A percentile compares a stretch with the other conserved stretches of the same genome.
phyloP scores from a whole-genome alignment of 2,888 invertebrate genomes.

The Orgyia antiqua region DNA sequence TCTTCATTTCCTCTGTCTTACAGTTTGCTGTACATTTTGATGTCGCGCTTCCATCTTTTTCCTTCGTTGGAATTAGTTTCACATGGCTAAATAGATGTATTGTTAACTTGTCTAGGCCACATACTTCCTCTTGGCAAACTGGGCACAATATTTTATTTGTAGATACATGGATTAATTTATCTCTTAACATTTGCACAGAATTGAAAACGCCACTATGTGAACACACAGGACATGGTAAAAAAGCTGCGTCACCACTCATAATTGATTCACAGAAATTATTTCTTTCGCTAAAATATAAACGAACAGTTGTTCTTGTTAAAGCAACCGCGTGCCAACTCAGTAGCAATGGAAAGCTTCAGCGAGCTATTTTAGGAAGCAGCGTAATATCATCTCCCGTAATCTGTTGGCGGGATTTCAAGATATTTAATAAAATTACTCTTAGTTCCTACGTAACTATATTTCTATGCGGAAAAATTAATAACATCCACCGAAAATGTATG shows the following conservation, averaged over 20 bases:
- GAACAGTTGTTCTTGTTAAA: conserved; percentile 10
- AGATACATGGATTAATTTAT: conserved; percentile 85
- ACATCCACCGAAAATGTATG: no score
- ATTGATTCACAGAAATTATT: not conserved
- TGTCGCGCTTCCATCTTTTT: conserved; percentile 19
- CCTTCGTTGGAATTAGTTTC: conserved; percentile 44
- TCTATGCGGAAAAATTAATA: no score
- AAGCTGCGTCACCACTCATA: conserved; percentile 73
- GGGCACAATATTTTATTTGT: conserved; percentile 87
- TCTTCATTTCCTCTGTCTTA: conserved; percentile 40
- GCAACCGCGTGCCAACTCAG: conserved; percentile 30
- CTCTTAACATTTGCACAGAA: conserved; percentile 83
- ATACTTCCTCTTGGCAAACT: conserved; percentile 85
- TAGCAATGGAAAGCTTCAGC: conserved; percentile 37
- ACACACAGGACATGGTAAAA: conserved; percentile 87
- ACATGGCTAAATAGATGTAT: conserved; percentile 89
- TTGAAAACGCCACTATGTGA: conserved; percentile 83
- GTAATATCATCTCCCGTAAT: conserved; percentile 25
- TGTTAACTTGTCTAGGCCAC: conserved; percentile 89
- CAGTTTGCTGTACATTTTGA: conserved; percentile 34
- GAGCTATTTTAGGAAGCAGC: conserved; percentile 62
- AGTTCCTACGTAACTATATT: no score
- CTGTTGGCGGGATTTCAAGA: conserved; percentile 68
- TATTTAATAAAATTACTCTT: conserved; percentile 30
- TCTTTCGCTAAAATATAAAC: not conserved